Evolutionary conservation across 2,113 vertebrate genomes (phyloP).

Genomic region (Nymphicus hollandicus): DNA sequence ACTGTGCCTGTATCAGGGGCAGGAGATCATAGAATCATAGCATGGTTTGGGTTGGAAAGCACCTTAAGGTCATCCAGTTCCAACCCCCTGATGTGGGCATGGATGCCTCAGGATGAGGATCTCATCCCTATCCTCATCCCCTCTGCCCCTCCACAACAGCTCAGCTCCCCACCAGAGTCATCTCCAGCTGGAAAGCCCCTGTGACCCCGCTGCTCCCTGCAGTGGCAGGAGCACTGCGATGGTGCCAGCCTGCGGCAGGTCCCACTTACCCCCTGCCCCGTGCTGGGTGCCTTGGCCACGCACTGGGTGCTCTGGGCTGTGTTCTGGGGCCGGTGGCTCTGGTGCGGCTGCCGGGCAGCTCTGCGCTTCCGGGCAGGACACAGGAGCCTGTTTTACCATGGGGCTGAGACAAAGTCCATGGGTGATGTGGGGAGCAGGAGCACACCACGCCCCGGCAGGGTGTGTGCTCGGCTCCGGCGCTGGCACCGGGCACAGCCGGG

Average conservation of each 20-base stretch:
- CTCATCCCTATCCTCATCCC: neutral
- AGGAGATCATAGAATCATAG: neutral
- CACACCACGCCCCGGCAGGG: neutral
- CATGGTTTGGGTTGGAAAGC: neutral
- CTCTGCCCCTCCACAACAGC: accelerated
- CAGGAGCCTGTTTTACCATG: neutral
- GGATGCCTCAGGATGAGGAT: neutral
- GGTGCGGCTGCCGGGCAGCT: neutral
- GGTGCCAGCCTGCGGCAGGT: neutral
- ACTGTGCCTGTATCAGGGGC: accelerated
- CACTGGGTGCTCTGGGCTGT: neutral
- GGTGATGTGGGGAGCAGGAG: neutral
- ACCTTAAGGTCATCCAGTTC: neutral
- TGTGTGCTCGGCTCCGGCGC: neutral
- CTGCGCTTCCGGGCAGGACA: neutral
- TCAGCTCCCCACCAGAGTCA: neutral
- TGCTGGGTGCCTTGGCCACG: neutral
- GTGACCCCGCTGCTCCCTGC: accelerated
- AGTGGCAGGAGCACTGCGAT: accelerated
- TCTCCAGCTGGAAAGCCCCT: accelerated
- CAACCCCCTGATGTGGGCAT: neutral
- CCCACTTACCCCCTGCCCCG: neutral
- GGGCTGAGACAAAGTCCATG: conserved; percentile 51
- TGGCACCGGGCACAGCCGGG: neutral
- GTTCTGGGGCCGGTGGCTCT: accelerated